Evolutionary conservation across 1,140 invertebrate genomes (phyloP).

Genomic region (Neodiprion virginianus): DNA sequence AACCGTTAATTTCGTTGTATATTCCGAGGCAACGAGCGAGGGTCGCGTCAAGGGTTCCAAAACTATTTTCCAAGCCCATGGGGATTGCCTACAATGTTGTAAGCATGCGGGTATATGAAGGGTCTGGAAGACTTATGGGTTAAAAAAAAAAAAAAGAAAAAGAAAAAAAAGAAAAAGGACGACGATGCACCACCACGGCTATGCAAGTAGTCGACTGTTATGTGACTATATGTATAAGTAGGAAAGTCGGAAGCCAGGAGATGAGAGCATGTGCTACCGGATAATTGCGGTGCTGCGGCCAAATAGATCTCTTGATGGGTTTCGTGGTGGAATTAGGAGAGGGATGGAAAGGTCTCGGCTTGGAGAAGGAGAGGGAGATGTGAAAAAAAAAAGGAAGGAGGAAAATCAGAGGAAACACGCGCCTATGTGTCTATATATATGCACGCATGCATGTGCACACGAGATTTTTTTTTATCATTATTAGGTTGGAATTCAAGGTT

Average conservation of each 20-base stretch:
- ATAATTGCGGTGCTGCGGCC: constrained; percentile 26
- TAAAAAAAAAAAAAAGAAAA: background rate
- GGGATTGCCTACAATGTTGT: no score
- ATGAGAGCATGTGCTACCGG: constrained; percentile 26
- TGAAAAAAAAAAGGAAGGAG: background rate
- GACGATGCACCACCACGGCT: no score
- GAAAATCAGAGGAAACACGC: background rate
- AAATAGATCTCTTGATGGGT: background rate
- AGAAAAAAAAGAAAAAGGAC: background rate
- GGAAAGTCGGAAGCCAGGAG: constrained; percentile 13
- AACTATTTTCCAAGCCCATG: no score
- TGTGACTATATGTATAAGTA: background rate
- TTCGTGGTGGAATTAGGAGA: no score
- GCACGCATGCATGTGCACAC: background rate
- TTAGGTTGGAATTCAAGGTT: constrained; percentile 5
- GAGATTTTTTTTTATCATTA: background rate
- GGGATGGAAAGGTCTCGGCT: background rate
- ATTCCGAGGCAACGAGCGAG: no score
- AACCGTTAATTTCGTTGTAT: no score
- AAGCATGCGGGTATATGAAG: background rate
- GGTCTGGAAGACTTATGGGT: constrained; percentile 1
- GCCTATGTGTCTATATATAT: background rate
- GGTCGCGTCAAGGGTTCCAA: no score
- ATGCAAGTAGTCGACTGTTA: no score
- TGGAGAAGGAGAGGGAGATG: background rate